Evolutionary conservation across 2,888 invertebrate species (phyloP).

Genomic region (Pammene aurita): DNA sequence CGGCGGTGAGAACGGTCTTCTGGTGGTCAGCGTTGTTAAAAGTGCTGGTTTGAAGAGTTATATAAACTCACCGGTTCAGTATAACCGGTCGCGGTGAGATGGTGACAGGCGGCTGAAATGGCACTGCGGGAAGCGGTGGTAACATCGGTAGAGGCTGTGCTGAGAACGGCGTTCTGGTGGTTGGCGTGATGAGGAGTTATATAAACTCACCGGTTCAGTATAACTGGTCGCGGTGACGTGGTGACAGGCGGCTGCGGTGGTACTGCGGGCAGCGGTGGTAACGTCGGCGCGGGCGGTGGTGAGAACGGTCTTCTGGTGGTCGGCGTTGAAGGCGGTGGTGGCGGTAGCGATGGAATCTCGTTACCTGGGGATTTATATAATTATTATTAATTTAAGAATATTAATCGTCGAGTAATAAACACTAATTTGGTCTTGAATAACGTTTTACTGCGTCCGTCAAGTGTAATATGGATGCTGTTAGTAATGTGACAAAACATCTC

Average conservation of each 20-base stretch:
- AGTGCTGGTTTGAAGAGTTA: too few species aligned
- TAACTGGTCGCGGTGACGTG: constrained; percentile 39
- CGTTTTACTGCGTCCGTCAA: too few species aligned
- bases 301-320: constrained; percentile 44
- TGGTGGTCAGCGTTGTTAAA: constrained; percentile 27
- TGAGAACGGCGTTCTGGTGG: constrained; percentile 43
- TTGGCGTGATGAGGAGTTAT: constrained; percentile 28
- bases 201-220: constrained; percentile 7
- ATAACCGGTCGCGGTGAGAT: constrained; percentile 54
- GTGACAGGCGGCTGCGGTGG: constrained; percentile 44
- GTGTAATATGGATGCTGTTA: too few species aligned
- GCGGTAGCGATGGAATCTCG: constrained; percentile 47
- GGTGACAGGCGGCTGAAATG: constrained; percentile 21
- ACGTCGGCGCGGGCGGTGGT: constrained; percentile 44
- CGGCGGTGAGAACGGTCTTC: constrained; percentile 44
- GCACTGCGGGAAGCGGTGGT: neutral
- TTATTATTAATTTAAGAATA: neutral
- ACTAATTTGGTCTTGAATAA: too few species aligned
- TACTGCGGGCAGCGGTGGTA: constrained; percentile 13
- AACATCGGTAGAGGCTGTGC: constrained; percentile 33
- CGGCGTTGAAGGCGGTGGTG: constrained; percentile 45
- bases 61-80: constrained; percentile 27
- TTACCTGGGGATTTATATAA: constrained; percentile 42
- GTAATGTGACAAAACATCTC: too few species aligned
- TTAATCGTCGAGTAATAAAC: neutral